Evolutionary conservation across 2,113 vertebrate species (phyloP).

Genomic region (Micronisus gabar): DNA sequence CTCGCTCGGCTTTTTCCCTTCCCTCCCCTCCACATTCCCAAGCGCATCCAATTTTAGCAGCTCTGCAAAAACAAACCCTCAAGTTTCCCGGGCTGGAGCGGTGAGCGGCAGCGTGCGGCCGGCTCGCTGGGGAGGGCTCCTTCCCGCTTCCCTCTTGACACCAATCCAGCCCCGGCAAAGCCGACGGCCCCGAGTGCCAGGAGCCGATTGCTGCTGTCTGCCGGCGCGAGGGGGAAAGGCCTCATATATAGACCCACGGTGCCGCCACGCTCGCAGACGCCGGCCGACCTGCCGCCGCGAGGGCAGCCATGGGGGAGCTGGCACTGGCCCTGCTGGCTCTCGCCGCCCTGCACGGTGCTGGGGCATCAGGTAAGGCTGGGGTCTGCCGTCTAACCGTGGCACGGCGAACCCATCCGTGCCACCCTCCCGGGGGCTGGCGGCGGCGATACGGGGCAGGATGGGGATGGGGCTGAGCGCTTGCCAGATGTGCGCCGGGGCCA

Average conservation of each 20-base stretch:
- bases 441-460: not conserved
- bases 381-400: accelerated
- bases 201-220: not conserved
- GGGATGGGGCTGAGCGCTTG: not conserved
- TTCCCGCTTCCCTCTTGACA: not conserved
- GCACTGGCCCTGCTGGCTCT: not conserved
- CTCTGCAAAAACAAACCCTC: not conserved
- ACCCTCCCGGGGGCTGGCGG: accelerated
- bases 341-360: not conserved
- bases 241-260: slow-evolving; percentile 18
- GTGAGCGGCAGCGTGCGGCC: not conserved
- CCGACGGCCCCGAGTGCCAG: not conserved
- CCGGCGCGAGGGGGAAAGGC: not conserved
- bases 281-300: not conserved
- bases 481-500: not conserved
- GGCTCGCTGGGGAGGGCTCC: not conserved
- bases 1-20: not conserved
- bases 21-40: not conserved
- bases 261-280: not conserved
- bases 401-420: accelerated
- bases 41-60: slow-evolving; percentile 34
- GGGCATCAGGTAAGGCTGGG: not conserved
- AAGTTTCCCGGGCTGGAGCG: not conserved
- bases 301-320: not conserved
- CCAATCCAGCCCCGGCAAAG: not conserved